Base-by-base conservation (phyloP, 2,888 invertebrate genomes). In the Toxonevra muliebris region DNA sequence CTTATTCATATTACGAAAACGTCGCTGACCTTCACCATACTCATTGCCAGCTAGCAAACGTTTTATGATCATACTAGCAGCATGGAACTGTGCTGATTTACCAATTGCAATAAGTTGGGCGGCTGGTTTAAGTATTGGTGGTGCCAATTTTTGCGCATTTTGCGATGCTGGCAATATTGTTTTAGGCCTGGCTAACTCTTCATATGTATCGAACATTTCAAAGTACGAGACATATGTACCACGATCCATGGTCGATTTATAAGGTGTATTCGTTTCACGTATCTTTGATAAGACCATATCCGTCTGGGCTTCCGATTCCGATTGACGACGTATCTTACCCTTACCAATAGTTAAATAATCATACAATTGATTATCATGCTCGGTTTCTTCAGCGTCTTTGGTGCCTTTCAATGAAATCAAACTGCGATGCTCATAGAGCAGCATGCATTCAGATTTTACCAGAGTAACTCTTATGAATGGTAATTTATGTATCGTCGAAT, bases 131-230 rank as follows among this genome's bases (percentile, higher is more conserved):
- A 0, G 1, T 8, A 19, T 20, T 11, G 15, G 50, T 30, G 12
- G 48, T 13, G 7, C 41, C 17, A 3, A 9, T 7, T 20, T 10
- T 48, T 30, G 13, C 8, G 45, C 12, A 17, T 4, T 50, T 1
- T 13, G n/a, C n/a, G 30, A 10, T 40, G 52, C 3, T 53, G 3
- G 45, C 15, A 8, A 4, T 41, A 12, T 9, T 55, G 5, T 30
- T 64, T 43, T 63, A 13, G 0, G 3, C 30, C 2, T 75, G 8
- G 43, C 42, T 20, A 87, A 75, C 48, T 79, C 80, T 9, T 86
- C 84, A 71, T 89, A 90, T 0, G 90, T 91, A 77, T 93, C 93
- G 76, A 89, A 89, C 89, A 93, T 92, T 74, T 93, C 92, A 89
- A 91, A 93, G 77, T 90, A 86, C 0, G 92, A 92, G 0, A 92